Percentiles rank a stretch among this genome's conserved stretches.
These are phyloP conservation scores for Petrocephalus sullivani DNA, from an alignment of 2,797 vertebrate species.

Conservation along the genomic window DNA sequence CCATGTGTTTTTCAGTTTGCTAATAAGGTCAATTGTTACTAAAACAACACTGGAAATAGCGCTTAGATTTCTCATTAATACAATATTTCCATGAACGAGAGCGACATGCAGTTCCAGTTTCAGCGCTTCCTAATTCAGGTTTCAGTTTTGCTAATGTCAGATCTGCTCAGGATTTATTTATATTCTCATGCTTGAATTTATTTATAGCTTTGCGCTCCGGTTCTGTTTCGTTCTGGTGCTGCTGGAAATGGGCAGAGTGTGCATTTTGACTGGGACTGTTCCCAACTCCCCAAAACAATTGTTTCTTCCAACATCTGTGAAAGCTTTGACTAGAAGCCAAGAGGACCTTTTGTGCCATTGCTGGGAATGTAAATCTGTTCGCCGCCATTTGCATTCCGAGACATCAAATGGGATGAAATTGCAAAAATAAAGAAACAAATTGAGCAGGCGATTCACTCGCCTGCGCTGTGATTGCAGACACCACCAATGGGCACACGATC, in stretches of 20 bases:
- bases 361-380: not conserved
- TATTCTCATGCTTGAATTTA: not conserved
- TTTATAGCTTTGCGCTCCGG: not conserved
- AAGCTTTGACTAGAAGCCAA: not conserved
- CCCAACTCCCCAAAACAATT: not conserved
- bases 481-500: not conserved
- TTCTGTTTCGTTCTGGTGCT: not conserved
- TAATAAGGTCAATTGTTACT: not conserved
- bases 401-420: not conserved
- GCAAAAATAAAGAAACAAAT: not conserved
- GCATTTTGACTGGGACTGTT: slow-evolving; percentile 10
- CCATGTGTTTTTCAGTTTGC: not conserved
- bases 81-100: not conserved
- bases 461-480: not conserved
- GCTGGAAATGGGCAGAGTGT: not conserved
- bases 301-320: slow-evolving; percentile 14
- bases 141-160: slow-evolving; percentile 7
- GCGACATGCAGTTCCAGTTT: not conserved
- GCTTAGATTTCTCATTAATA: not conserved
- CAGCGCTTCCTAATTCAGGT: not conserved
- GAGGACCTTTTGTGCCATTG: not conserved
- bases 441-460: not conserved
- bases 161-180: not conserved
- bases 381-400: not conserved
- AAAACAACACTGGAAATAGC: not conserved